Percentiles rank a stretch among this genome's conserved stretches.
Evolutionary conservation across 2,888 invertebrate genomes (phyloP).

Genomic region (Polydrusus pterygomalis): DNA sequence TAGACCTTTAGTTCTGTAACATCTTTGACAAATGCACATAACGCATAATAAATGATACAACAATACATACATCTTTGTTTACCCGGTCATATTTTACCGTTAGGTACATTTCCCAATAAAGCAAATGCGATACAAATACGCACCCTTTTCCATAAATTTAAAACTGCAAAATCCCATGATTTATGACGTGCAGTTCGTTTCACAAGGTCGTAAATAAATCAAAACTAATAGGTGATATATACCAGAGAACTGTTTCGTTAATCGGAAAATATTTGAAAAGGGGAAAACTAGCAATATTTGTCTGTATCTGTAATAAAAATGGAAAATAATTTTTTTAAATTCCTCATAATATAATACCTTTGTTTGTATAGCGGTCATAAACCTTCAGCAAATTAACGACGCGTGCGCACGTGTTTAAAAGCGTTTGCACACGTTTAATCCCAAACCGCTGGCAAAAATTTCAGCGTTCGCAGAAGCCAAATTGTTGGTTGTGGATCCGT

Average conservation of each 20-base stretch:
- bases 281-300: neutral
- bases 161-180: conserved; percentile 55
- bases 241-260: conserved; percentile 26
- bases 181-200: conserved; percentile 50
- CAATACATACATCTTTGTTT: conserved; percentile 45
- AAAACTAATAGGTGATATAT: conserved; percentile 45
- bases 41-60: conserved; percentile 24
- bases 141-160: conserved; percentile 55
- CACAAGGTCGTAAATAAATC: conserved; percentile 51
- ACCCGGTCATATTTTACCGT: conserved; percentile 48
- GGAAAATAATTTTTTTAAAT: too few species aligned
- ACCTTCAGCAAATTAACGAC: too few species aligned
- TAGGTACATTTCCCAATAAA: conserved; percentile 46
- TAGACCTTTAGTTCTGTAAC: neutral
- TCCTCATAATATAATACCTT: too few species aligned
- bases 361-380: too few species aligned
- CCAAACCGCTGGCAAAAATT: too few species aligned
- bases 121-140: conserved; percentile 52
- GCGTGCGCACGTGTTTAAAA: too few species aligned
- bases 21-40: neutral
- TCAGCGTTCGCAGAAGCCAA: too few species aligned
- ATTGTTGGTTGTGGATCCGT: too few species aligned
- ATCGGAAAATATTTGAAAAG: conserved; percentile 33
- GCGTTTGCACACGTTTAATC: too few species aligned
- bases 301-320: too few species aligned